Percentiles rank a stretch among this genome's conserved stretches.
phyloP scores from a whole-genome alignment of 2,797 vertebrate species.

The Rhynchotus rufescens region DNA sequence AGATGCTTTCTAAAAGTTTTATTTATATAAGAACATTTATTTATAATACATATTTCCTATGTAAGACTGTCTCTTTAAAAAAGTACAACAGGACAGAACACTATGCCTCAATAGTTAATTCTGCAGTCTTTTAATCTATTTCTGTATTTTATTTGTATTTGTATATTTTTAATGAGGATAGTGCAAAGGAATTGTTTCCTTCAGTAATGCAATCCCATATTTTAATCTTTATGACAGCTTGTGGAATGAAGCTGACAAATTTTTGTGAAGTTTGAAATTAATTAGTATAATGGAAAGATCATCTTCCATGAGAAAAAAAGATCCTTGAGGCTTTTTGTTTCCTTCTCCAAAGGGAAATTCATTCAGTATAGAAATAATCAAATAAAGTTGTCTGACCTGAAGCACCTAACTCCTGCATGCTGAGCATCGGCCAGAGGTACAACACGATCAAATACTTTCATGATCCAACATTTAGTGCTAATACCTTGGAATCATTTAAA shows the following conservation, averaged over 20 bases:
- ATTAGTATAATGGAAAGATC: conserved; percentile 32
- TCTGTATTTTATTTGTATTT: background rate
- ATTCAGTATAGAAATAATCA: background rate
- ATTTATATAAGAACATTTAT: background rate
- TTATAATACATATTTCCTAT: accelerated
- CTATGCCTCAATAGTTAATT: background rate
- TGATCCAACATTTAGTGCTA: background rate
- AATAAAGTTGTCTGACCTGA: background rate
- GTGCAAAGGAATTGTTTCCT: conserved; percentile 2
- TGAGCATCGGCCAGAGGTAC: background rate
- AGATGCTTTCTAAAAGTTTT: background rate
- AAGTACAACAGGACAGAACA: background rate
- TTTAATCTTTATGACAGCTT: conserved; percentile 35
- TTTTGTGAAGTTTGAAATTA: background rate
- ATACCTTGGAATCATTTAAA: background rate
- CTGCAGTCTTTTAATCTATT: background rate
- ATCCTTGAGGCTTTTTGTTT: conserved; percentile 7
- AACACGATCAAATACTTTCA: background rate
- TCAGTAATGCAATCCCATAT: background rate
- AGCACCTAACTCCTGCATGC: background rate
- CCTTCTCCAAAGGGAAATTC: conserved; percentile 3
- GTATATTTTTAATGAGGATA: conserved; percentile 35
- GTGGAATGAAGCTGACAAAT: conserved; percentile 27
- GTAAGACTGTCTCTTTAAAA: background rate
- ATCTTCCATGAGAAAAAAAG: background rate